These are phyloP conservation scores for Trichacis sp. DNA, from an alignment of 2,888 invertebrate species.

Conservation along the genomic window DNA sequence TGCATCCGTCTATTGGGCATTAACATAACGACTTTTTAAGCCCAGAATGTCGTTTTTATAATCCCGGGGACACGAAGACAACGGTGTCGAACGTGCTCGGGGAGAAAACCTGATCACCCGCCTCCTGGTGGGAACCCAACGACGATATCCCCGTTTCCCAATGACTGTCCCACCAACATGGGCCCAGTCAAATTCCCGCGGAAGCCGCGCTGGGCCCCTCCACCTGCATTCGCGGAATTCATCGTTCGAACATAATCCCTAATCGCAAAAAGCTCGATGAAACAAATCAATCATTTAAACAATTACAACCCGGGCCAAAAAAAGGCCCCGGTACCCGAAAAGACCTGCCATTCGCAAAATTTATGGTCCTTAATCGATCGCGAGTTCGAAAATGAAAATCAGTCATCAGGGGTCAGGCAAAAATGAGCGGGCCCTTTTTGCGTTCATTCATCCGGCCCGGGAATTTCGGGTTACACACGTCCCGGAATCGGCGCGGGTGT, in stretches of 20 bases:
- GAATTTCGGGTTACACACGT: neutral
- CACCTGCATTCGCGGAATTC: neutral
- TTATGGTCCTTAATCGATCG: no score
- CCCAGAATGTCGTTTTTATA: constrained; percentile 52
- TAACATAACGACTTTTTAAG: constrained; percentile 65
- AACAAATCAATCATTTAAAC: constrained; percentile 5
- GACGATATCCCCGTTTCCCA: constrained; percentile 19
- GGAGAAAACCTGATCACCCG: constrained; percentile 15
- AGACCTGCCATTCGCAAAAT: no score
- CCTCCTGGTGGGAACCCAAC: constrained; percentile 4
- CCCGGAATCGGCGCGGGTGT: neutral
- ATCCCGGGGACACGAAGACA: constrained; percentile 46
- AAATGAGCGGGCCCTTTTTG: neutral
- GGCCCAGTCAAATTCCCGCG: constrained; percentile 9
- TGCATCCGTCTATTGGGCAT: constrained; percentile 48
- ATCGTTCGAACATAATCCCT: neutral
- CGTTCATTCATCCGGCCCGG: neutral
- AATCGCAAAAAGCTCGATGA: neutral
- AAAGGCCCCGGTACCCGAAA: no score
- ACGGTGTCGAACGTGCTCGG: neutral
- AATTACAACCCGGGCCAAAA: no score
- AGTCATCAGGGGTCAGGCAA: no score
- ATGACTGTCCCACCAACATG: constrained; percentile 5
- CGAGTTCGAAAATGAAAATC: no score
- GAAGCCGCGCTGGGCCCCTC: neutral